Evolutionary conservation across 2,113 vertebrate genomes (phyloP), one percentile per base, ranked within the genome.

Genomic region (Saccopteryx leptura): DNA sequence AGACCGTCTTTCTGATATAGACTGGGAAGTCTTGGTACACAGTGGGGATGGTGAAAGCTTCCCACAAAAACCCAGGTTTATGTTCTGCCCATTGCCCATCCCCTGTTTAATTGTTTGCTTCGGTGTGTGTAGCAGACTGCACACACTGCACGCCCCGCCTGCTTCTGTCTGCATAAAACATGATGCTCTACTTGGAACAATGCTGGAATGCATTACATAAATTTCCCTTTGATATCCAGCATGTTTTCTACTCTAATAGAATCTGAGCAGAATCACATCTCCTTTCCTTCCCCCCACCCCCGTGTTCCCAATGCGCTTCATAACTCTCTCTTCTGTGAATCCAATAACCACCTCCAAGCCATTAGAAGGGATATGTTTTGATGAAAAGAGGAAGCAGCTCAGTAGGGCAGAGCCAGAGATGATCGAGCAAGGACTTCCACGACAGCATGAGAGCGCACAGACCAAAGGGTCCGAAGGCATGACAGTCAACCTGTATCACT

Each of bases 181-280:
- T 98, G 97, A 98, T 97, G 94, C 95, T 98, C 87, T 96, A 96
- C 94, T 90, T 95, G 61, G 79, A 98, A 98, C 98, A 98, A 98
- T 98, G 97, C 95, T 97, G 96, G 98, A 98, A 99, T 98, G 98
- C 96, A 98, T 98, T 98, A 98, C 98, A 98, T 98, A 98, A 98
- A 98, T 98, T 98, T 98, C 96, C 96, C 96, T 98, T 98, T 98
- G 98, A 98, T 98, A 98, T 97, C 97, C 93, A 96, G 97, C 68
- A 1, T 98, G 98, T 98, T 98, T 98, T 97, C 97, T 95, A 80
- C 97, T 98, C 97, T 98, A 98, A 98, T 97, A 98, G 98, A 98
- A 98, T 98, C 10, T 12, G 96, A 98, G 81, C 94, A 98, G 98
- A 98, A 98, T 97, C 94, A 89, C 97, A 96, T 97, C 94, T 96